These are phyloP conservation scores for Scotopteryx bipunctaria DNA, from an alignment of 2,888 invertebrate genomes.

Conservation along the genomic window DNA sequence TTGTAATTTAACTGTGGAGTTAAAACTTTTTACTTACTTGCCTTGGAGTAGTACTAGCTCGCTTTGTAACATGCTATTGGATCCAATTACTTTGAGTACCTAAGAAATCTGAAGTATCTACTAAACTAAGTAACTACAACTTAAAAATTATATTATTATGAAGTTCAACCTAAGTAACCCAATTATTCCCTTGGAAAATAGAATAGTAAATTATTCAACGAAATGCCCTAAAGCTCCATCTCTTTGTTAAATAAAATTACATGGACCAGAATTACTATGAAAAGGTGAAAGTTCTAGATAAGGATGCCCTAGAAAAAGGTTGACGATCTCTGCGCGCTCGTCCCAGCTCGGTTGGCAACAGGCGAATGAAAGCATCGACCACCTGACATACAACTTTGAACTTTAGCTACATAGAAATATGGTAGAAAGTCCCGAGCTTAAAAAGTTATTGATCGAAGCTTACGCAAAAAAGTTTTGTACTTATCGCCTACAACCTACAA, in stretches of 20 bases:
- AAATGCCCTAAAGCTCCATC: slow-evolving; percentile 13
- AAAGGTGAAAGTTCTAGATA: slow-evolving; percentile 67
- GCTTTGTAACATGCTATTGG: no score
- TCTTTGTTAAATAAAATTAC: slow-evolving; percentile 26
- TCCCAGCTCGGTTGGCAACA: slow-evolving; percentile 74
- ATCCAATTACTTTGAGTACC: no score
- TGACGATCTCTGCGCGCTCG: slow-evolving; percentile 63
- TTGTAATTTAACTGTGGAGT: neutral
- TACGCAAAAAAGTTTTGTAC: slow-evolving; percentile 77
- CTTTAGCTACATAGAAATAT: slow-evolving; percentile 9
- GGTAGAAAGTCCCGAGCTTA: slow-evolving; percentile 30
- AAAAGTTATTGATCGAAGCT: slow-evolving; percentile 76
- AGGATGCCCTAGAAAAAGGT: slow-evolving; percentile 74
- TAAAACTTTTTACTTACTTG: no score
- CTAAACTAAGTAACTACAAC: no score
- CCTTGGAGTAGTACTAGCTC: no score
- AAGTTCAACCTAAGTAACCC: no score
- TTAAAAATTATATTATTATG: no score
- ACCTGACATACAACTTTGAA: slow-evolving; percentile 34
- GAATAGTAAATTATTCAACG: neutral
- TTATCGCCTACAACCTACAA: slow-evolving; percentile 73
- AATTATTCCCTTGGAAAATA: no score
- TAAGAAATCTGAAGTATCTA: no score
- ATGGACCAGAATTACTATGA: slow-evolving; percentile 33
- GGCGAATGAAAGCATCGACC: slow-evolving; percentile 63